Evolutionary conservation across 2,113 vertebrate species (phyloP).

Genomic region (Neotragus pygmaeus): DNA sequence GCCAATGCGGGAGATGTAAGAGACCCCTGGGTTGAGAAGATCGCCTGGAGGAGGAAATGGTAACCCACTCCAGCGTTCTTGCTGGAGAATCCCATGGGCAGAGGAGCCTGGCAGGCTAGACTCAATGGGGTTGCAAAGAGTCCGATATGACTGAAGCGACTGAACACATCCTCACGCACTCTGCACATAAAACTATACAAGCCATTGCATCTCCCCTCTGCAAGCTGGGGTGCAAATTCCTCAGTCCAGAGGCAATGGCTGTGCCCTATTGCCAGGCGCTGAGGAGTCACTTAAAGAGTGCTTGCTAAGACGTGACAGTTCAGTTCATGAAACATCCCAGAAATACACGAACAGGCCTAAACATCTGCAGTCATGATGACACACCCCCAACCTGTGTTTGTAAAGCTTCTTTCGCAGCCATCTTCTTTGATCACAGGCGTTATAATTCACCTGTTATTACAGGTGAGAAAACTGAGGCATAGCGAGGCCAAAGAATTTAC

Average conservation of each 20-base stretch:
- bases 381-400: background rate
- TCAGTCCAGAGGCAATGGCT: background rate
- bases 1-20: background rate
- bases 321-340: background rate
- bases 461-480: background rate
- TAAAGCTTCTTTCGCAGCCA: background rate
- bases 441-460: background rate
- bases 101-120: background rate
- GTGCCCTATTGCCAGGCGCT: background rate
- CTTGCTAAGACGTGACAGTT: background rate
- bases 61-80: background rate
- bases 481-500: background rate
- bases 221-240: background rate
- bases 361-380: accelerated
- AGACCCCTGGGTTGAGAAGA: background rate
- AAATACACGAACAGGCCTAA: background rate
- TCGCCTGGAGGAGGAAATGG: background rate
- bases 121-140: background rate
- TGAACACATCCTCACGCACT: background rate
- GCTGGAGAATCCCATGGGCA: background rate
- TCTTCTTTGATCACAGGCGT: background rate
- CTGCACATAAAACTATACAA: background rate
- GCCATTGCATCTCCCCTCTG: background rate
- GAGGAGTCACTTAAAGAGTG: background rate
- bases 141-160: background rate